Conservation (phyloP, 2,113 vertebrate genomes). For the Cheirogaleus medius region DNA sequence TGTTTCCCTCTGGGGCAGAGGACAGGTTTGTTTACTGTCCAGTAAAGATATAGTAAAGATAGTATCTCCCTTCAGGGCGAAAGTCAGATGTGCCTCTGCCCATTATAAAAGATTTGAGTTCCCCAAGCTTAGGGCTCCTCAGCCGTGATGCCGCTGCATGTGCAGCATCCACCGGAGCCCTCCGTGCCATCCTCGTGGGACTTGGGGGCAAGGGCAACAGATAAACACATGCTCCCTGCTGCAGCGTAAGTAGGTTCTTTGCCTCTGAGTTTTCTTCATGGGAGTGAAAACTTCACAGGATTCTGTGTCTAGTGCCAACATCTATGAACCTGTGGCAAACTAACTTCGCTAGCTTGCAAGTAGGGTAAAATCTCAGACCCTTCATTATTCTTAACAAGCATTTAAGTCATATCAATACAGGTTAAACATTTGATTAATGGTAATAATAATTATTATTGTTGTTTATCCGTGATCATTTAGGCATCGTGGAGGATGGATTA, state of each 20-base stretch:
- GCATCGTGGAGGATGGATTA: not conserved
- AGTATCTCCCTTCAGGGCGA: not conserved
- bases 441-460: too few species aligned
- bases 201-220: not conserved
- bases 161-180: not conserved
- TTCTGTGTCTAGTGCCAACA: not conserved
- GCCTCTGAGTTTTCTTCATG: not conserved
- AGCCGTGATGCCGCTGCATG: not conserved
- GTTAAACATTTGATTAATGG: not conserved
- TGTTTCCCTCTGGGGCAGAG: not conserved
- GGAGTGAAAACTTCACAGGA: not conserved
- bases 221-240: not conserved
- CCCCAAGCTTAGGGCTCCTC: not conserved
- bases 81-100: not conserved
- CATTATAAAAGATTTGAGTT: not conserved
- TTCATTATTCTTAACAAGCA: not conserved
- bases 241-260: not conserved
- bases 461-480: not conserved
- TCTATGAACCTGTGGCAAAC: not conserved
- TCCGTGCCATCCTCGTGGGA: not conserved
- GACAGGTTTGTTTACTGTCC: not conserved
- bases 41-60: too few species aligned
- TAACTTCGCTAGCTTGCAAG: not conserved
- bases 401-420: not conserved
- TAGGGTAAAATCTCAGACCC: not conserved